Evolutionary conservation across 1,140 invertebrate genomes (phyloP).

Genomic region (Cherax quadricarinatus): DNA sequence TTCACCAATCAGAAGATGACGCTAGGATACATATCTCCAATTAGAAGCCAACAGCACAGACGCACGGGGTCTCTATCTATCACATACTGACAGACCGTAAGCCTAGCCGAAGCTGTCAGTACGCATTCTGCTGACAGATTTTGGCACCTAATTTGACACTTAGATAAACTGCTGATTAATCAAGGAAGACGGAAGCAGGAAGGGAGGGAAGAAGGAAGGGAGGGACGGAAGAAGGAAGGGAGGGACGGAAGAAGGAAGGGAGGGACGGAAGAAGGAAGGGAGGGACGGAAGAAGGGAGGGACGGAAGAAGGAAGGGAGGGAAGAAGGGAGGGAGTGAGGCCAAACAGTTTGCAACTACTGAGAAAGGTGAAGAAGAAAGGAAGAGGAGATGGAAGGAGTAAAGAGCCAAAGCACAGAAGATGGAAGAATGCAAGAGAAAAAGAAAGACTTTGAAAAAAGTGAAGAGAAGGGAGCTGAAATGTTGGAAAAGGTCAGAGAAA

Average conservation of each 20-base stretch:
- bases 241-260: background rate
- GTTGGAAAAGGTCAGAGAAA: too few relatives aligned
- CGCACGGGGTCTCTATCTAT: too few relatives aligned
- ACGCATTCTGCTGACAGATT: constrained; percentile 62
- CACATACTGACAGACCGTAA: constrained; percentile 34
- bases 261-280: background rate
- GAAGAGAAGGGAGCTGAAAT: background rate
- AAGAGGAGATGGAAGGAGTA: too few relatives aligned
- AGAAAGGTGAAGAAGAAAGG: too few relatives aligned
- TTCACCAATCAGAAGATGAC: background rate
- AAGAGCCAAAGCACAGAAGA: too few relatives aligned
- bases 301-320: background rate
- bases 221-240: background rate
- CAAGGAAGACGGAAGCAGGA: background rate
- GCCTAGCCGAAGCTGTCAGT: too few relatives aligned
- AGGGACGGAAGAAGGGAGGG: background rate
- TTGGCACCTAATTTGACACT: constrained; percentile 62
- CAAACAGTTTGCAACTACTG: too few relatives aligned
- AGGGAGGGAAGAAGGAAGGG: background rate
- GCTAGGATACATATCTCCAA: too few relatives aligned
- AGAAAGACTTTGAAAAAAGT: too few relatives aligned
- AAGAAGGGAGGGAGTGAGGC: too few relatives aligned
- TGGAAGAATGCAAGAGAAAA: too few relatives aligned
- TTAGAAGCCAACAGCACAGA: too few relatives aligned
- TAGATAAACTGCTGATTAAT: constrained; percentile 55